phyloP scores from a whole-genome alignment of 1,140 invertebrate species.

The Anadara kagoshimensis region DNA sequence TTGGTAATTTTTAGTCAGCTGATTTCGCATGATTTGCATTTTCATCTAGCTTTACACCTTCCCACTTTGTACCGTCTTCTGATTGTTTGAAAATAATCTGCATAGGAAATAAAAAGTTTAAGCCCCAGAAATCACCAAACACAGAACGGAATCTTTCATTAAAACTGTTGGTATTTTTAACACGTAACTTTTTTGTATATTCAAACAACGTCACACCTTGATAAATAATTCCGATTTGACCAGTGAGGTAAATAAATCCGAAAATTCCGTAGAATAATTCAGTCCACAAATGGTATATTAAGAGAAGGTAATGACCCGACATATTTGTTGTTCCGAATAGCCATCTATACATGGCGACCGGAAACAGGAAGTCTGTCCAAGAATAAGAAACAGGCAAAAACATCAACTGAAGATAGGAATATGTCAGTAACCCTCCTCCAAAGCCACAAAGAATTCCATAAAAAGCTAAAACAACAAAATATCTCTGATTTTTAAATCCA shows the following conservation, averaged over 20 bases:
- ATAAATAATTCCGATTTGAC: constrained; percentile 47
- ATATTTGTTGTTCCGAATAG: constrained; percentile 20
- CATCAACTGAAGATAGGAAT: no score
- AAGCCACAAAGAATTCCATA: constrained; percentile 73
- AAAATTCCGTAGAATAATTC: constrained; percentile 42
- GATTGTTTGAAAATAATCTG: constrained; percentile 58
- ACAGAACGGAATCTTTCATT: constrained; percentile 37
- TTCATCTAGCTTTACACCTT: constrained; percentile 46
- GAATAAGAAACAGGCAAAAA: no score
- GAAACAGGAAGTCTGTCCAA: no score
- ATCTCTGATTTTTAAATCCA: constrained; percentile 91
- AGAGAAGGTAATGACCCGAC: constrained; percentile 14
- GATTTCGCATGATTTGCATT: not conserved
- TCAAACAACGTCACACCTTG: constrained; percentile 55
- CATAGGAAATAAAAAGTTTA: constrained; percentile 65
- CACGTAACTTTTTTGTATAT: constrained; percentile 41
- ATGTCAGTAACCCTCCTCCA: constrained; percentile 20
- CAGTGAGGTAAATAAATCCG: constrained; percentile 46
- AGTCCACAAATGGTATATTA: constrained; percentile 46
- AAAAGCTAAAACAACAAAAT: constrained; percentile 88
- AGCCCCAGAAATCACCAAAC: constrained; percentile 63
- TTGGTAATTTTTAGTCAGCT: no score
- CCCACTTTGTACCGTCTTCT: constrained; percentile 53
- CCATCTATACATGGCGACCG: constrained; percentile 31
- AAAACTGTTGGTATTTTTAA: constrained; percentile 35